These are phyloP conservation scores for Molossus molossus DNA, from an alignment of 2,797 vertebrate species.

Conservation along the genomic window DNA sequence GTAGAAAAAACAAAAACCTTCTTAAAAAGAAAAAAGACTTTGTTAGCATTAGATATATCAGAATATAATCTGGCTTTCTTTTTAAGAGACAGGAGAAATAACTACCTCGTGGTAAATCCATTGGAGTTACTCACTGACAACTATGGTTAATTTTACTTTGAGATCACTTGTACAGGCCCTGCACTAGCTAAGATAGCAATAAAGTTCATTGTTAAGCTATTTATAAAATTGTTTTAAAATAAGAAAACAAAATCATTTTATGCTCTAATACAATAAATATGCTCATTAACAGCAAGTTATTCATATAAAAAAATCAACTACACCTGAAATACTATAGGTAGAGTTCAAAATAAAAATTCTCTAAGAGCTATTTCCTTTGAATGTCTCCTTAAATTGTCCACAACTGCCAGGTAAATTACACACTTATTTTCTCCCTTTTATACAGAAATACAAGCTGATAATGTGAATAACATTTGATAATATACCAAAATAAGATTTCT, in stretches of 20 bases:
- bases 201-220: conserved; percentile 21
- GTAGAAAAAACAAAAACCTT: conserved; percentile 10
- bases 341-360: conserved; percentile 51
- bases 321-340: neutral
- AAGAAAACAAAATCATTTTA: neutral
- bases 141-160: neutral
- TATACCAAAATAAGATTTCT: conserved; percentile 32
- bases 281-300: neutral
- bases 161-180: conserved; percentile 16
- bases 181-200: neutral
- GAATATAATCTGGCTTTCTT: conserved; percentile 4
- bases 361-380: neutral
- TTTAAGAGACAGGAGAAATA: neutral
- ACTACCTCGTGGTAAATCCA: neutral
- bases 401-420: conserved; percentile 42
- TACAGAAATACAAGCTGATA: neutral
- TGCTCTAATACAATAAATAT: neutral
- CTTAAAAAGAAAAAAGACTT: neutral
- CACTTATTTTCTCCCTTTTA: conserved; percentile 5
- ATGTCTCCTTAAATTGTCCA: conserved; percentile 34
- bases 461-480: conserved; percentile 23
- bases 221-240: conserved; percentile 45
- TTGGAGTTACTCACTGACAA: neutral
- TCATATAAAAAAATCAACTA: conserved; percentile 47
- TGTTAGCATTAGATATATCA: conserved; percentile 24